A percentile compares a stretch with the other conserved stretches of the same genome.
Evolutionary conservation across 2,797 vertebrate species (phyloP).

Genomic region (Chaetophractus vellerosus): DNA sequence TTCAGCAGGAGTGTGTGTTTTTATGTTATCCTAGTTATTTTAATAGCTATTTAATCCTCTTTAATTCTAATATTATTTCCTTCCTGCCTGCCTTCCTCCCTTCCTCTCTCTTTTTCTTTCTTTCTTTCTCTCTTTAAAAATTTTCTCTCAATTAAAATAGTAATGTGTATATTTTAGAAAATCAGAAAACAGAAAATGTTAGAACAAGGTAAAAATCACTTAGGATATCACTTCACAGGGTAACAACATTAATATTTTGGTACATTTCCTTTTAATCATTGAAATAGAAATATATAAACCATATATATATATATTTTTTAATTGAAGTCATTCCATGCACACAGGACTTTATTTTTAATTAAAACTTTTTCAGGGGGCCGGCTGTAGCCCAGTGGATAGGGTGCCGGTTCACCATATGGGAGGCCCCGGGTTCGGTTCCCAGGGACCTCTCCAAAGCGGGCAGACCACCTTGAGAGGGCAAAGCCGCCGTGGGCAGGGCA

Average conservation of each 20-base stretch:
- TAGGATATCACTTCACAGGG: background rate
- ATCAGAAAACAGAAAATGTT: conserved; percentile 13
- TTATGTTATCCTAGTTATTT: conserved; percentile 16
- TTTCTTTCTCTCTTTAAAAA: background rate
- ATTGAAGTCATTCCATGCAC: background rate
- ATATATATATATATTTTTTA: background rate
- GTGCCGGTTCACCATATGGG: too few species aligned
- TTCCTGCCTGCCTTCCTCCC: background rate
- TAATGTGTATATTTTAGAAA: background rate
- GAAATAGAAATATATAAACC: background rate
- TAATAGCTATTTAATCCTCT: too few species aligned
- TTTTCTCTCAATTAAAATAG: background rate
- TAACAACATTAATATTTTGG: conserved; percentile 42
- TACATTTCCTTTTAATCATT: conserved; percentile 27
- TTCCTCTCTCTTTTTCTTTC: too few species aligned
- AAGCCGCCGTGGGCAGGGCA: too few species aligned
- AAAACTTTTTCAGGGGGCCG: background rate
- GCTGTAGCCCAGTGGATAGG: too few species aligned
- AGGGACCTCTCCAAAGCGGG: too few species aligned
- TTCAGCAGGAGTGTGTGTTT: conserved; percentile 43
- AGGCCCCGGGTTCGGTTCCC: too few species aligned
- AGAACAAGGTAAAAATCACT: conserved; percentile 33
- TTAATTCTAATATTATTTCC: background rate
- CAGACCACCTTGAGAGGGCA: too few species aligned
- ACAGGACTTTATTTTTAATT: conserved; percentile 26